These are phyloP conservation scores for Xiphorhynchus erythropygius DNA, from an alignment of 2,797 vertebrate genomes.

Conservation along the genomic window DNA sequence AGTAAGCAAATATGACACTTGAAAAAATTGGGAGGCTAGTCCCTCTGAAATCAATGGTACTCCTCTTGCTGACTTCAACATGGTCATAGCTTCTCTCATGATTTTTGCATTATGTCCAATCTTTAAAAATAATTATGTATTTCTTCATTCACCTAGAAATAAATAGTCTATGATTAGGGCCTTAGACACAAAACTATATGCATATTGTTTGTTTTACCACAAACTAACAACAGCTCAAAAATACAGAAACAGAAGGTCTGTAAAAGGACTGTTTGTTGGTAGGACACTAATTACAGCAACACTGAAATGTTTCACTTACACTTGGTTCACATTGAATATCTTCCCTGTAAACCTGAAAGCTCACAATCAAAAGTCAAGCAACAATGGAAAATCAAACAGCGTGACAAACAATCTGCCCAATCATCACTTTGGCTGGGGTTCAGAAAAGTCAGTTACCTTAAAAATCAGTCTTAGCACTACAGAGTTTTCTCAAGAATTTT, in stretches of 20 bases:
- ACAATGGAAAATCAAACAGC: not conserved
- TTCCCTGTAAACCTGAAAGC: not conserved
- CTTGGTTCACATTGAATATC: not conserved
- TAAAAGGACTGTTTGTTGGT: not conserved
- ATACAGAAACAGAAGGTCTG: not conserved
- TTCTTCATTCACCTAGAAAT: not conserved
- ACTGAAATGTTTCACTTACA: not conserved
- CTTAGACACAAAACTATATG: not conserved
- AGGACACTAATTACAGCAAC: not conserved
- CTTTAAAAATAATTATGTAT: not conserved
- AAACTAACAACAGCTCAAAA: not conserved
- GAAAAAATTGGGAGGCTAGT: not conserved
- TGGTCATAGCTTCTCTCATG: not conserved
- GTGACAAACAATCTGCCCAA: not conserved
- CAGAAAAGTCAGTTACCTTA: not conserved
- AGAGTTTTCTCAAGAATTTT: not conserved
- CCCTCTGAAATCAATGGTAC: not conserved
- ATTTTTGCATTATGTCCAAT: not conserved
- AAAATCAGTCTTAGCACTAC: not conserved
- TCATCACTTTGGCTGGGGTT: not conserved
- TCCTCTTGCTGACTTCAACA: not conserved
- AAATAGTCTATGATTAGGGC: not conserved
- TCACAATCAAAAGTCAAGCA: not conserved
- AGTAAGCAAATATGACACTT: not conserved
- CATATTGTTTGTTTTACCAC: not conserved